A percentile compares a stretch with the other conserved stretches of the same genome.
Evolutionary conservation across 2,888 invertebrate genomes (phyloP).

Genomic region (Campoplex nolae): DNA sequence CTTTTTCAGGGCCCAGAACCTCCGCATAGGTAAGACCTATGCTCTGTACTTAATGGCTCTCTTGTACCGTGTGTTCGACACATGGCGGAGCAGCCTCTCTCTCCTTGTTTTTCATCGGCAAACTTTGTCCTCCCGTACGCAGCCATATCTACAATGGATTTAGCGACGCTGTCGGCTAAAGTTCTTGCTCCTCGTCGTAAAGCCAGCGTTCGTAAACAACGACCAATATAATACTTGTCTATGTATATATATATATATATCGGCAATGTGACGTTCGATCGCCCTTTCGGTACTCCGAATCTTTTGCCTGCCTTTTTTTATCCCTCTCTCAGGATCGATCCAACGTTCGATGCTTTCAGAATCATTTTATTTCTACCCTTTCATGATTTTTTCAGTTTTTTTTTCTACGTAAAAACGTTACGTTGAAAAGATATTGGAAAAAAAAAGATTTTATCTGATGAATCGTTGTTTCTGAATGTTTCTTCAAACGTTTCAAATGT

Average conservation of each 20-base stretch:
- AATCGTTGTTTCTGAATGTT: no score
- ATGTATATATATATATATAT: not conserved
- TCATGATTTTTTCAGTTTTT: not conserved
- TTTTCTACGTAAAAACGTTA: not conserved
- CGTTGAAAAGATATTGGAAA: not conserved
- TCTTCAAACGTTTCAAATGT: not conserved
- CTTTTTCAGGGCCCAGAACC: slow-evolving; percentile 3
- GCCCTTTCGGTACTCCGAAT: not conserved
- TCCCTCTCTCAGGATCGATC: not conserved
- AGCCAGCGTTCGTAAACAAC: slow-evolving; percentile 64
- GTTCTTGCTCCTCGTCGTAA: slow-evolving; percentile 58
- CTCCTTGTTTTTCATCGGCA: slow-evolving; percentile 59
- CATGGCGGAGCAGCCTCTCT: slow-evolving; percentile 73
- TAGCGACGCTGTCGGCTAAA: slow-evolving; percentile 40
- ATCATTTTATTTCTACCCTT: not conserved
- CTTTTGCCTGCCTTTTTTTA: not conserved
- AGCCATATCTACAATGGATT: slow-evolving; percentile 28
- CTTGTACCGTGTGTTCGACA: slow-evolving; percentile 76
- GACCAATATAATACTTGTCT: not conserved
- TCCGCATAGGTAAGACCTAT: slow-evolving; percentile 24
- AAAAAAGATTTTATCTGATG: no score
- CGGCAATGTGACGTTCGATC: not conserved
- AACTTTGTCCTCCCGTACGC: slow-evolving; percentile 47
- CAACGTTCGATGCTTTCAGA: not conserved
- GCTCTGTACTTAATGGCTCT: slow-evolving; percentile 1